These are phyloP conservation scores for Myrmecobius fasciatus DNA, from an alignment of 2,113 vertebrate species.

Conservation along the genomic window DNA sequence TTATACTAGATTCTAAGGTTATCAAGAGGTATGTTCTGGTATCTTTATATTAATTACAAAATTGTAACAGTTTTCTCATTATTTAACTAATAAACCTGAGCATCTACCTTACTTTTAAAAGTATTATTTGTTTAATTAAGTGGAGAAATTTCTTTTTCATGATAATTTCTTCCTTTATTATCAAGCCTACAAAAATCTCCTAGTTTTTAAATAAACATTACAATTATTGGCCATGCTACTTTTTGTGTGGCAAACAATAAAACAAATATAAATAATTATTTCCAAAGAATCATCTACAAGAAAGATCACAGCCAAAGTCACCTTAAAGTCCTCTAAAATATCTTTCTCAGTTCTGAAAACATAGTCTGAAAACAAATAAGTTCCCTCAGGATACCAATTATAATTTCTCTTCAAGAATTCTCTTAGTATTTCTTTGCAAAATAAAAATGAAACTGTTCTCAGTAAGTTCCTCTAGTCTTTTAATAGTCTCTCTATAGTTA, in stretches of 20 bases:
- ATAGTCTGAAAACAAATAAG: not conserved
- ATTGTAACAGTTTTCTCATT: not conserved
- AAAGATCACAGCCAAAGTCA: no score
- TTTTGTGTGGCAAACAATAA: no score
- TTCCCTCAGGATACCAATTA: not conserved
- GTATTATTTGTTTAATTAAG: not conserved
- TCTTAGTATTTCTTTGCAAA: not conserved
- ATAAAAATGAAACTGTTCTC: not conserved
- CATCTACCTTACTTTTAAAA: not conserved
- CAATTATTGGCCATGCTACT: no score
- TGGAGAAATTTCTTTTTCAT: no score
- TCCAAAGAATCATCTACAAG: no score
- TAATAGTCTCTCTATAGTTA: not conserved
- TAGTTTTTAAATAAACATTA: no score
- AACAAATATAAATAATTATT: no score
- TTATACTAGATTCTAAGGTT: not conserved
- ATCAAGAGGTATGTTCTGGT: not conserved
- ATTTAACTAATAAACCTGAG: not conserved
- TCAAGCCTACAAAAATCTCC: no score
- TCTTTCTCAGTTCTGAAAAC: not conserved
- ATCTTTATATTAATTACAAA: not conserved
- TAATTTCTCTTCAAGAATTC: not conserved
- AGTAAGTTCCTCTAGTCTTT: not conserved
- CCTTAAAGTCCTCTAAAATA: not conserved
- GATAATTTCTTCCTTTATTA: no score